phyloP scores from a whole-genome alignment of 1,140 invertebrate genomes.

The Heliconius hermathena region DNA sequence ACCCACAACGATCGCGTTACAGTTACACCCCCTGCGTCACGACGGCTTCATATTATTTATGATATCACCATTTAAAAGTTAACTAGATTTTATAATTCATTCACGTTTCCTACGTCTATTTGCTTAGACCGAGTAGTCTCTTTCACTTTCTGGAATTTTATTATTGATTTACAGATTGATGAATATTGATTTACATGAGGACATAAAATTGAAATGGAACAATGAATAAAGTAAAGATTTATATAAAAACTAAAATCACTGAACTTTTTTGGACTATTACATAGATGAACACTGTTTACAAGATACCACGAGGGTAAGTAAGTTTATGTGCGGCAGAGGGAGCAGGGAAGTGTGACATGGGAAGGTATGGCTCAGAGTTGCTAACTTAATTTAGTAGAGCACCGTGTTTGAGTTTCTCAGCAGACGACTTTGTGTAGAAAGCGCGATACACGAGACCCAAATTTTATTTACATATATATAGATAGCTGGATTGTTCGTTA shows the following conservation, averaged over 20 bases:
- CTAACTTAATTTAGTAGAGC: conserved; percentile 76
- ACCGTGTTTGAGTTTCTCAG: conserved; percentile 68
- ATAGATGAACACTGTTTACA: conserved; percentile 2
- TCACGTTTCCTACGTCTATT: too few species aligned
- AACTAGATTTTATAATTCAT: too few species aligned
- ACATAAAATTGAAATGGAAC: too few species aligned
- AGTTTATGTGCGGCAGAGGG: conserved; percentile 39
- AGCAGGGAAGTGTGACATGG: conserved; percentile 59
- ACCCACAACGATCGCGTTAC: too few species aligned
- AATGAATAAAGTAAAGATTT: background rate
- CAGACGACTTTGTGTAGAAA: conserved; percentile 49
- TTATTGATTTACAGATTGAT: too few species aligned
- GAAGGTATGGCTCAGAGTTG: conserved; percentile 53
- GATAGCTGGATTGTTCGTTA: background rate
- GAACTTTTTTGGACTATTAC: background rate
- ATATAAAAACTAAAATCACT: background rate
- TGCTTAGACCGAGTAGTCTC: too few species aligned
- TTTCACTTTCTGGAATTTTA: too few species aligned
- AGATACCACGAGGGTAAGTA: conserved; percentile 2
- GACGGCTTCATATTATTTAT: too few species aligned
- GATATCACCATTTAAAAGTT: too few species aligned
- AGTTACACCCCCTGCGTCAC: too few species aligned
- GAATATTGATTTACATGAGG: too few species aligned
- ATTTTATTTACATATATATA: conserved; percentile 12
- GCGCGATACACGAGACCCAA: conserved; percentile 15